A percentile compares a stretch with the other conserved stretches of the same genome.
phyloP scores from a whole-genome alignment of 92 coral and sea anemone species.

The Montipora capitata region DNA sequence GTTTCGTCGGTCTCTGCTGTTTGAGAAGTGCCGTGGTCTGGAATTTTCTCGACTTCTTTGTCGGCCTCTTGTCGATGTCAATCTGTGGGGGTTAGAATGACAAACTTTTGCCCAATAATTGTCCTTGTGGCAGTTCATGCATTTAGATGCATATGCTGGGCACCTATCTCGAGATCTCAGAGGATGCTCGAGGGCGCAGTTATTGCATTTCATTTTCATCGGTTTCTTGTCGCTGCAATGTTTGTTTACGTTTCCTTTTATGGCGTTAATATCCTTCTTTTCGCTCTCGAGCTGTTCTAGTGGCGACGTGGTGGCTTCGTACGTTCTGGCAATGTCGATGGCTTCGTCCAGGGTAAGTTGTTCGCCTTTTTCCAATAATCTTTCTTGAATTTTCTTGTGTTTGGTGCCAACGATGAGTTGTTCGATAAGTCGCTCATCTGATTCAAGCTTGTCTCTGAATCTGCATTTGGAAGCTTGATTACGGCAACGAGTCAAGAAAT shows the following conservation, averaged over 20 bases:
- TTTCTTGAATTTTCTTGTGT: slow-evolving; percentile 71
- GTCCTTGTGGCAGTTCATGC: slow-evolving; percentile 58
- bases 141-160: slow-evolving; percentile 72
- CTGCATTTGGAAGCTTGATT: slow-evolving; percentile 78
- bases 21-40: slow-evolving; percentile 32
- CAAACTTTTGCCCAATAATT: slow-evolving; percentile 68
- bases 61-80: slow-evolving; percentile 10
- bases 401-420: slow-evolving; percentile 74
- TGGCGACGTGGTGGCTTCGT: slow-evolving; percentile 25
- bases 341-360: slow-evolving; percentile 65
- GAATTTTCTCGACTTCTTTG: slow-evolving; percentile 21
- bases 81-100: slow-evolving; percentile 29
- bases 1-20: slow-evolving; percentile 22
- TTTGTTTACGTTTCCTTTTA: background rate
- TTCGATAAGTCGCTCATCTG: slow-evolving; percentile 74
- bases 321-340: background rate
- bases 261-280: slow-evolving; percentile 31
- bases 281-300: slow-evolving; percentile 44
- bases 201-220: slow-evolving; percentile 68
- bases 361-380: slow-evolving; percentile 67
- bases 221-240: slow-evolving; percentile 14
- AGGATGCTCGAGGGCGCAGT: slow-evolving; percentile 64
- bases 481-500: slow-evolving; percentile 69
- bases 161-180: slow-evolving; percentile 45
- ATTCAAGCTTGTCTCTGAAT: slow-evolving; percentile 69